Conservation (phyloP, 2,888 invertebrate species). For the Candidula unifasciata region DNA sequence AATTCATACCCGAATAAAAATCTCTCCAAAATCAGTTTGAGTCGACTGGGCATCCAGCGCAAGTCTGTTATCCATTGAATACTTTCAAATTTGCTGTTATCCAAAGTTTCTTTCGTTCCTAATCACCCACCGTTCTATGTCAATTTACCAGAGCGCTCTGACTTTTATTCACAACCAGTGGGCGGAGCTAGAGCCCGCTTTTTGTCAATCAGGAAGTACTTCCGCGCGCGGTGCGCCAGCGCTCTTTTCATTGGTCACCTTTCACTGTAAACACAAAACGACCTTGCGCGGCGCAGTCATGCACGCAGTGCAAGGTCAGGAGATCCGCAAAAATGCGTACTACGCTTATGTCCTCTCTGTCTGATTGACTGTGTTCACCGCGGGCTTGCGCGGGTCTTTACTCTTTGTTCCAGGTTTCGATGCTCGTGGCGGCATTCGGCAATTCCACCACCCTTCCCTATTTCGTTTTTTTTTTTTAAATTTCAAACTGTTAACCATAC, state of each 20-base stretch:
- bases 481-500: neutral
- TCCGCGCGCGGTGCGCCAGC: constrained; percentile 39
- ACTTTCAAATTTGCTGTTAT: neutral
- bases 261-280: constrained; percentile 29
- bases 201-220: constrained; percentile 6
- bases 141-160: neutral
- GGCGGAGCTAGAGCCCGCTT: constrained; percentile 46
- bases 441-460: neutral
- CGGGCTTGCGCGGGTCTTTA: neutral
- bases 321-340: constrained; percentile 33
- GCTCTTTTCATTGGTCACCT: constrained; percentile 51
- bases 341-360: constrained; percentile 15
- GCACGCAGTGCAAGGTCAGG: constrained; percentile 48
- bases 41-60: constrained; percentile 14
- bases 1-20: constrained; percentile 36
- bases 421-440: constrained; percentile 1
- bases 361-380: constrained; percentile 41
- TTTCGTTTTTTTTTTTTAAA: neutral
- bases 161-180: constrained; percentile 6
- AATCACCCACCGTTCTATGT: constrained; percentile 39
- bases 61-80: constrained; percentile 26
- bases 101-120: neutral
- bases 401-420: constrained; percentile 30
- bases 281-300: constrained; percentile 39
- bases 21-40: constrained; percentile 42